Evolutionary conservation across 2,113 vertebrate genomes (phyloP).

Genomic region (Serilophus lunatus): DNA sequence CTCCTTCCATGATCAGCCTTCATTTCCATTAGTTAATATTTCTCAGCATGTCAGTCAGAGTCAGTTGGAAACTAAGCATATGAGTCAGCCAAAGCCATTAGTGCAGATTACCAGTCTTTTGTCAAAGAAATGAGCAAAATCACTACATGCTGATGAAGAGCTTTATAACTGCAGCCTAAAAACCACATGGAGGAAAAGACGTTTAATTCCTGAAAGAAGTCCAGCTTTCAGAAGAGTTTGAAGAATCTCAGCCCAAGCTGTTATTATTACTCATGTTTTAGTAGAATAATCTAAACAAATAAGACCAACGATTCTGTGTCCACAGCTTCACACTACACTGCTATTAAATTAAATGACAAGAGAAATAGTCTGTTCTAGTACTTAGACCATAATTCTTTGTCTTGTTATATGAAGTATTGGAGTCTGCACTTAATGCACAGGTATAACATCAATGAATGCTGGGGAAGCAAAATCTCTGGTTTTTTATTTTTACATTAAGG

Average conservation of each 20-base stretch:
- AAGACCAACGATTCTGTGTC: background rate
- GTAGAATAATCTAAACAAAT: conserved; percentile 37
- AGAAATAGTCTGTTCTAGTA: background rate
- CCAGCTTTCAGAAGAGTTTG: background rate
- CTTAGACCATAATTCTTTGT: conserved; percentile 2
- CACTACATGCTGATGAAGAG: conserved; percentile 8
- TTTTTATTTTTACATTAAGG: conserved; percentile 58
- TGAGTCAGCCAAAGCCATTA: conserved; percentile 30
- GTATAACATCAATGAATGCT: conserved; percentile 5
- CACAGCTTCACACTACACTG: background rate
- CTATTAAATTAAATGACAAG: background rate
- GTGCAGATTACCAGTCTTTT: conserved; percentile 17
- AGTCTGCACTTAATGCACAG: background rate
- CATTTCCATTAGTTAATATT: background rate
- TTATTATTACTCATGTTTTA: background rate
- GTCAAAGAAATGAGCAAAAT: conserved; percentile 32
- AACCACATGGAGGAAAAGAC: background rate
- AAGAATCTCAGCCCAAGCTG: background rate
- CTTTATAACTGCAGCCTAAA: background rate
- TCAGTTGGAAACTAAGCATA: background rate
- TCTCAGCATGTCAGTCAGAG: conserved; percentile 1
- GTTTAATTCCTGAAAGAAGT: background rate
- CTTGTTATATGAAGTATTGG: background rate
- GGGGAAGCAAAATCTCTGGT: background rate
- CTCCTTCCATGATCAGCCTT: background rate